Base-by-base conservation (phyloP, 1,140 invertebrate genomes). In the Trachymyrmex septentrionalis region DNA sequence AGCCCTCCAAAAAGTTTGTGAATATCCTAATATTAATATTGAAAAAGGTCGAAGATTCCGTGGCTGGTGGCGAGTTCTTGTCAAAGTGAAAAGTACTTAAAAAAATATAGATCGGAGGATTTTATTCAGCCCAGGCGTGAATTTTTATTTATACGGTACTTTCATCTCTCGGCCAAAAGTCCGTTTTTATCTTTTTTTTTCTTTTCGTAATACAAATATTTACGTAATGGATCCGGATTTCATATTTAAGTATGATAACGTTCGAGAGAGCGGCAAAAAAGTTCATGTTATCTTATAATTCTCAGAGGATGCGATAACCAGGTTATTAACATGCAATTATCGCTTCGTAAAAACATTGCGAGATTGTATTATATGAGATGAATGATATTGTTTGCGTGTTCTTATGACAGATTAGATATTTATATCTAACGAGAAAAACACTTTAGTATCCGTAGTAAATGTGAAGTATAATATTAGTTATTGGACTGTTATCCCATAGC, bases 121-220 rank as follows among this genome's bases (percentile, higher is more conserved):
- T 55, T 69, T 48, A 64, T 64, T 64, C 75, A 30, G 19, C 59
- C 55, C 48, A 14, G 12, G 38, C 21, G 59, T 66, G 27, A 72
- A 72, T 73, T 87, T 88, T 69, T 66, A 73, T 61, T 53, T n/a
- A n/a, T 38, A 12, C n/a, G 67, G 12, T 61, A 87, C 38, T 73
- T 86, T 87, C 16, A 73, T 81, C 27, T 66, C 10, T 72, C 12
- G 48, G 14, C 0, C 9, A 3, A 53, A 87, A 50, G n/a, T 57
- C 30, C 27, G 1, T 0, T 57, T 21, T 50, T 63, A 21, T 72
- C 24, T 61, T 12, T 44, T 64, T 78, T 27, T 48, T 61, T 12
- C 27, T 64, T 78, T 27, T 48, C 44, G 19, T 24, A 57, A 75
- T 38, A n/a, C 21, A 14, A 44, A 73, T 21, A 48, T 48, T 73